A percentile compares a stretch with the other conserved stretches of the same genome.
Conservation (phyloP, 2,888 invertebrate species). For the Lutraria lutraria region DNA sequence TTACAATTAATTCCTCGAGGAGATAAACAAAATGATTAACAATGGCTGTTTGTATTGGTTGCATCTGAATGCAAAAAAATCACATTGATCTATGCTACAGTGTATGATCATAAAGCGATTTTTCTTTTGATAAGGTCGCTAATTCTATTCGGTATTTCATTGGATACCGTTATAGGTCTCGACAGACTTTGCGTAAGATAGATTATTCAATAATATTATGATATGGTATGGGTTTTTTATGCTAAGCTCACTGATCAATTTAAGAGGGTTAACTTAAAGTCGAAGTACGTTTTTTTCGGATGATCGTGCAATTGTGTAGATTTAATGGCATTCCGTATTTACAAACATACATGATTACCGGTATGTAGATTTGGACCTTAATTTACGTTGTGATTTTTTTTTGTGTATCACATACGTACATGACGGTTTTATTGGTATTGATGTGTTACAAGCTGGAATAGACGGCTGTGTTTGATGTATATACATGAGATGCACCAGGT, state of each 20-base stretch:
- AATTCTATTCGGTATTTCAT: background rate
- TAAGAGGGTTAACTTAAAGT: background rate
- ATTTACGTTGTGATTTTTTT: background rate
- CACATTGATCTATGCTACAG: conserved; percentile 1
- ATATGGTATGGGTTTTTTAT: background rate
- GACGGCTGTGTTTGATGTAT: background rate
- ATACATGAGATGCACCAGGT: conserved; percentile 26
- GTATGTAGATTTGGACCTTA: conserved; percentile 1
- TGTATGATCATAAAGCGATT: conserved; percentile 4
- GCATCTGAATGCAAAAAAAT: conserved; percentile 15
- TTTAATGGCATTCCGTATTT: background rate
- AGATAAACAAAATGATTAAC: conserved; percentile 25
- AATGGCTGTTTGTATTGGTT: background rate
- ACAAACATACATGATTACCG: background rate
- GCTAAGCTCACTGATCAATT: background rate
- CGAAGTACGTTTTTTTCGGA: background rate
- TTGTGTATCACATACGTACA: background rate
- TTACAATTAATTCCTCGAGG: background rate
- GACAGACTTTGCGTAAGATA: background rate
- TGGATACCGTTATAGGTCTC: background rate
- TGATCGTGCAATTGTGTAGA: background rate
- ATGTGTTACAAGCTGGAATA: conserved; percentile 7
- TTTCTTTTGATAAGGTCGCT: background rate
- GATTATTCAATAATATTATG: background rate
- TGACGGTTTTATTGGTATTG: conserved; percentile 13